Conservation (phyloP, 2,113 vertebrate genomes). For the Rhinogobius similis region DNA sequence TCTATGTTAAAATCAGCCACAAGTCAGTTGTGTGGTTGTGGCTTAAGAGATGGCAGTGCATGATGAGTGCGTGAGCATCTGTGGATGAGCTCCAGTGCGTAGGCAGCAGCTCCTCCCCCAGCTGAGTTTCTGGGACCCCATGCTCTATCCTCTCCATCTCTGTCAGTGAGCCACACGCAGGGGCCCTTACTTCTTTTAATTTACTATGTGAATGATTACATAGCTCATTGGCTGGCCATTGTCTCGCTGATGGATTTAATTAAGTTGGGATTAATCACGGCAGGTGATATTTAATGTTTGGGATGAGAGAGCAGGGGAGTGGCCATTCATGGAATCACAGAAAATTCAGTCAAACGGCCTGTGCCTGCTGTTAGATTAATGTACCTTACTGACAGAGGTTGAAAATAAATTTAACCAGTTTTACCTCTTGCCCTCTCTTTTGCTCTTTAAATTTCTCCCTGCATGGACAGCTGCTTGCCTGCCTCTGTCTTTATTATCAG, state of each 20-base stretch:
- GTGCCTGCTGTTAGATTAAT: conserved; percentile 91
- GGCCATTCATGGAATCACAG: conserved; percentile 45
- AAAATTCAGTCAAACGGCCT: conserved; percentile 78
- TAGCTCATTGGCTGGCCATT: conserved; percentile 98
- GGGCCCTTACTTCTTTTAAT: conserved; percentile 88
- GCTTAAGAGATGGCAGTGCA: neutral
- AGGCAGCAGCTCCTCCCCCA: conserved; percentile 36
- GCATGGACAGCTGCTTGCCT: conserved; percentile 38
- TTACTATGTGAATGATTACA: conserved; percentile 99
- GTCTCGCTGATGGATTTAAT: conserved; percentile 99
- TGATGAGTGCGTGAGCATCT: conserved; percentile 4
- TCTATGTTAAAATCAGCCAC: neutral
- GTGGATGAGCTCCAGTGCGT: conserved; percentile 3
- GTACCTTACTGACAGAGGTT: conserved; percentile 81
- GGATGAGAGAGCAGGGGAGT: conserved; percentile 73
- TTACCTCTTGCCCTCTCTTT: conserved; percentile 64
- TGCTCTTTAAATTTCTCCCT: conserved; percentile 66
- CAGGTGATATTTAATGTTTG: conserved; percentile 97
- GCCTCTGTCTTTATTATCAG: neutral
- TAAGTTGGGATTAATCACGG: conserved; percentile 99
- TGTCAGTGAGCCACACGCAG: conserved; percentile 90
- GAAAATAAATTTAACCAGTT: conserved; percentile 73
- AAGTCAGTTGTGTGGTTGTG: neutral
- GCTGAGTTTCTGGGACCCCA: conserved; percentile 73
- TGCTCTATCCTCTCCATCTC: conserved; percentile 88